Base-by-base conservation (phyloP, 2,797 vertebrate species). In the Peromyscus aztecus region DNA sequence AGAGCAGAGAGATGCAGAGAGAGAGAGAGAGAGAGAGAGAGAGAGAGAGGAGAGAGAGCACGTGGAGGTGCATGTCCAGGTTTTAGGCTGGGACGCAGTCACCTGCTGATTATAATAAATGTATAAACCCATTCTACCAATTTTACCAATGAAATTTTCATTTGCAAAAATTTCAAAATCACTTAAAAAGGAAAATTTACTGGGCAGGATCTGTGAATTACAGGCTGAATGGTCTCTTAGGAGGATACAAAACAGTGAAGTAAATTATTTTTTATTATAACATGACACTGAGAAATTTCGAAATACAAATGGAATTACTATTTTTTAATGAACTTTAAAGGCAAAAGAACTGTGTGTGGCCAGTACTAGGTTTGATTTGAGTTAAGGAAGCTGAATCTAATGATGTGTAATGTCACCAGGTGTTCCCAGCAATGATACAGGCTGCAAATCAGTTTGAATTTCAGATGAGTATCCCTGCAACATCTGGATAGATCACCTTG, bases 221-320 rank as follows among this genome's bases (percentile, higher is more conserved):
- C 16, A 86, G 19, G 83, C 37, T 81, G 10, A 96, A 87, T 59
- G n/a, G 2, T 46, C 12, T 86, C n/a, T 96, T 37, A 69, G 1
- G 31, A 61, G 29, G 11, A 43, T 85, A 17, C 52, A 81, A 84
- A 67, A 57, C 27, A 85, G 10, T 85, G 13, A 31, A 77, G 23
- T 93, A 73, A 84, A 93, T 92, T 91, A n/a, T 91, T 96, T 61
- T 81, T 40, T 12, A 81, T 1, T 90, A 21, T 69, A 95, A 52
- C 34, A 61, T 27, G 65, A 80, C 4, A 78, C 43, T 78, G n/a
- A 89, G 37, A 61, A 10, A 90, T 93, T n/a, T 75, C 94, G 40
- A 95, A 73, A 71, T 43, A 13, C 19, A 78, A 94, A 91, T 86
- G 2, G 0, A 55, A 27, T 85, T 63, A 4, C 1, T 67, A n/a